Evolutionary conservation across 2,797 vertebrate species (phyloP).

Genomic region (Nyctibius grandis): DNA sequence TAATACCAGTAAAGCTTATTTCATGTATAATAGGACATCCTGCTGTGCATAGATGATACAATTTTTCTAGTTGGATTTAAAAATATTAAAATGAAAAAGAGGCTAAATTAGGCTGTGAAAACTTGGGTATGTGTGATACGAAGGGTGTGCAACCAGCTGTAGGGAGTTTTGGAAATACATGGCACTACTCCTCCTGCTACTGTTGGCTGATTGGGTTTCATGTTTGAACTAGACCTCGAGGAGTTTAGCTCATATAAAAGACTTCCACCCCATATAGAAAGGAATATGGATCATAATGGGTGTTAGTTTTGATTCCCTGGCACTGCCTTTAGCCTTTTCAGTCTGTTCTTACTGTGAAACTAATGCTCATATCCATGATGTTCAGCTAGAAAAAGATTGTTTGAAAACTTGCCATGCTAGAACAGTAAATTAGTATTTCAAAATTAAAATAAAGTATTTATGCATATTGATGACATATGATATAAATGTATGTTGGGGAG

Average conservation of each 20-base stretch:
- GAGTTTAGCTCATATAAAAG: constrained; percentile 25
- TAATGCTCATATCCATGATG: constrained; percentile 1
- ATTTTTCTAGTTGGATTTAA: constrained; percentile 59
- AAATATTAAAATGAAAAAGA: constrained; percentile 65
- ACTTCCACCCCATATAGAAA: neutral
- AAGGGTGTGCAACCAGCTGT: constrained; percentile 7
- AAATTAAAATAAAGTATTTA: neutral
- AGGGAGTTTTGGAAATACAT: constrained; percentile 35
- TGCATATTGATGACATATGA: neutral
- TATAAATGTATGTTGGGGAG: neutral
- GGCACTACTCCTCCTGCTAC: neutral
- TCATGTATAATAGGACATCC: constrained; percentile 55
- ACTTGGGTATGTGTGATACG: neutral
- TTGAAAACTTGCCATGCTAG: neutral
- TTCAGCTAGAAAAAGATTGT: neutral
- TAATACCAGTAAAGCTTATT: constrained; percentile 63
- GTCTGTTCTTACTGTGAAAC: constrained; percentile 25
- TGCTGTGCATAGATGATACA: constrained; percentile 52
- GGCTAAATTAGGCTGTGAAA: constrained; percentile 47
- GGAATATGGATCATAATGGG: neutral
- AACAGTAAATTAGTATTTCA: neutral
- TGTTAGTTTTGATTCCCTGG: constrained; percentile 24
- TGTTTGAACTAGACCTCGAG: constrained; percentile 18
- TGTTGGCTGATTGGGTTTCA: neutral
- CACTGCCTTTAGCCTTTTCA: constrained; percentile 16